Evolutionary conservation across 1,140 invertebrate species (phyloP), one percentile per base, ranked within the genome.

Genomic region (Drosophila fuyamai): DNA sequence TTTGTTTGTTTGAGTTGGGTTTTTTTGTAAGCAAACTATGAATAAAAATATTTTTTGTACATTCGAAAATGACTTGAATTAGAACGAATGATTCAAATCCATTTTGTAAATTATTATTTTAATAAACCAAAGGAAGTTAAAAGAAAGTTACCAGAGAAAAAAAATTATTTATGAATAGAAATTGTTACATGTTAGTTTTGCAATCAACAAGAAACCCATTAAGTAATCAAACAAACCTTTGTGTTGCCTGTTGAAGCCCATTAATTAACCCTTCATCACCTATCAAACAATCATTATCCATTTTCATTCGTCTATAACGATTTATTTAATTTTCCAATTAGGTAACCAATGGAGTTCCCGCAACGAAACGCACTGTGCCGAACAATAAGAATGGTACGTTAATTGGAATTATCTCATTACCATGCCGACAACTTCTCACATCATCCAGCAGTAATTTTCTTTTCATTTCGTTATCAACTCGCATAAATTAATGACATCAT

Each of bases 401-500:
- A 68, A 68, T 68, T 68, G 38, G 66, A 68, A 68, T 53, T 66
- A 66, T 66, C 32, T 68, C 60, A 63, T 63, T 63, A 63, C 38
- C 38, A 53, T 51, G 47, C 59, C 59, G 38, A 29, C 36, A 50
- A 51, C 29, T 29, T 43, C 58, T 41, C 44, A 6, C 50, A 7
- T 36, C 61, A 35, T 35, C 27, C 29, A 29, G n/a, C 5, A 9
- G 13, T 9, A 23, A 27, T 51, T 16, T 18, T 36, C 59, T 43
- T 32, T 50, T 50, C 47, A 47, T n/a, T 48, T 41, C 14, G 44
- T 61, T 67, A 67, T 67, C 63, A 51, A n/a, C 7, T 27, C 46
- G 1, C 44, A 68, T 65, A 65, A 65, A 65, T 68, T 68, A 65
- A 53, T 68, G 65, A 68, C 65, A 65, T 68, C 60, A 68, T 67